phyloP scores from a whole-genome alignment of 2,888 invertebrate species.

The Pristionchus exspectatus region DNA sequence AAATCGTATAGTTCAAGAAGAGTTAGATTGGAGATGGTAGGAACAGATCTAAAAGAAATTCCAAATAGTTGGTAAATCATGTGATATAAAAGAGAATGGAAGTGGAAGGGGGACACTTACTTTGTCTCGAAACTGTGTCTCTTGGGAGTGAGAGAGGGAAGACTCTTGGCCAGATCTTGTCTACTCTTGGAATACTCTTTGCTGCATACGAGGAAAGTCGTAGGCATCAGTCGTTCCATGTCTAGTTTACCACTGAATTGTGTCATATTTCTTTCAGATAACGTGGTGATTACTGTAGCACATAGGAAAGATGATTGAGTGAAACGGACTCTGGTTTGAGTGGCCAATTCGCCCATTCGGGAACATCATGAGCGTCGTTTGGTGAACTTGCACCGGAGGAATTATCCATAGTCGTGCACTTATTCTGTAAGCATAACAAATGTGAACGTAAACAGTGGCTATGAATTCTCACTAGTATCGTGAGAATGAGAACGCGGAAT shows the following conservation, averaged over 20 bases:
- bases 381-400: not conserved
- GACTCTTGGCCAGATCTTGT: not conserved
- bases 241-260: constrained; percentile 7
- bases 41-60: not conserved
- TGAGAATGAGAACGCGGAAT: not conserved
- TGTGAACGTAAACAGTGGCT: not conserved
- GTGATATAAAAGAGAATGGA: not conserved
- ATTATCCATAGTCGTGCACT: not conserved
- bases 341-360: constrained; percentile 20
- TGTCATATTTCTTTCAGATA: not conserved
- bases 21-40: constrained; percentile 11
- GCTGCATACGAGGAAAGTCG: not conserved
- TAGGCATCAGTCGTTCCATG: constrained; percentile 5
- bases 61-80: not conserved
- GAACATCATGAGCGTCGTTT: not conserved
- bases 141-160: constrained; percentile 1
- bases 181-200: constrained; percentile 4
- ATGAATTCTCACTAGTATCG: not conserved
- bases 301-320: not conserved
- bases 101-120: not conserved
- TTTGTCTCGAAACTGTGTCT: constrained; percentile 2
- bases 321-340: constrained; percentile 2
- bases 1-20: constrained; percentile 16
- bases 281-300: not conserved
- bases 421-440: not conserved